Evolutionary conservation across 2,113 vertebrate species (phyloP), one percentile per base, ranked within the genome.

Genomic region (Pholis gunnellus): DNA sequence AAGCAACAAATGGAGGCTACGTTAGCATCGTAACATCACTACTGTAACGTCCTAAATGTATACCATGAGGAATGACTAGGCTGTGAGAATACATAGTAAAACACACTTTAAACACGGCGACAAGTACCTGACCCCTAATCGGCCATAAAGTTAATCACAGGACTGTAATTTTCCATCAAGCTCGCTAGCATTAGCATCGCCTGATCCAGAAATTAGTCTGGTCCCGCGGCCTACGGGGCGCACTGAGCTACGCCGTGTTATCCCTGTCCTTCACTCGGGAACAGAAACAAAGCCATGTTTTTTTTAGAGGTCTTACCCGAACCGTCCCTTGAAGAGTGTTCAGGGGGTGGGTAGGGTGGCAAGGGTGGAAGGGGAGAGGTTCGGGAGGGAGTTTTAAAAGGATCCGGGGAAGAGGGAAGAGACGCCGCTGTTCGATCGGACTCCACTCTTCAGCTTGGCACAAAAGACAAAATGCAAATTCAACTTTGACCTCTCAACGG

Each of bases 361-460:
- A 87, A 93, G 95, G 95, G 95, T 94, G 61, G 87, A 95, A 94
- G 95, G 95, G 95, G 93, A 94, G 89, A 95, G 95, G 94, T 95
- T 94, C 93, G 95, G 95, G 94, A 93, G 95, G 95, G 93, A 94
- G 85, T 95, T 95, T 93, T 91, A 76, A 94, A 80, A 95, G 95
- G 94, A 95, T 87, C 91, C 92, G 95, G 95, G 95, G 95, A 95
- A 94, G 89, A 95, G 95, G 95, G 95, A 95, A 94, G 91, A 91
- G 92, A 93, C 90, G 61, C 92, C 89, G 88, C 89, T 90, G 67
- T 70, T 91, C 82, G 94, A 92, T 95, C 88, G 81, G 91, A 93
- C 94, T 95, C 93, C 94, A 95, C 91, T 95, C 95, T 93, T 81
- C 90, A 88, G 93, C 92, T 93, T 79, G 67, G 87, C 93, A 94